Conservation (phyloP, 2,888 invertebrate genomes). For the Zele albiditarsus region DNA sequence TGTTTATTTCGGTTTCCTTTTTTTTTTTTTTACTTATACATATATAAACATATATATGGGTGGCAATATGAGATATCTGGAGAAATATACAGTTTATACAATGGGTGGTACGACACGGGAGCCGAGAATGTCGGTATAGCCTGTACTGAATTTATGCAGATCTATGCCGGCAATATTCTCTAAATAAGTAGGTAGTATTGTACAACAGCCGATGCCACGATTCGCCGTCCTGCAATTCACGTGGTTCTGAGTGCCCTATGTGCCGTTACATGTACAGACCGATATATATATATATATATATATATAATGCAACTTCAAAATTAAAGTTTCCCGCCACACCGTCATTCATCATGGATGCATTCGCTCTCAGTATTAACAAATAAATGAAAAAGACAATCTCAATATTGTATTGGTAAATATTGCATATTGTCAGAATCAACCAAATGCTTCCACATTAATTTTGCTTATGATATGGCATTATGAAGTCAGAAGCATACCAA, state of each 20-base stretch:
- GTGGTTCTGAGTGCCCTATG: conserved; percentile 17
- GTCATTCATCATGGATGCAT: no score
- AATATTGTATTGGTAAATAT: no score
- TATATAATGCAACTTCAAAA: no score
- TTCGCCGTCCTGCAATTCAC: conserved; percentile 55
- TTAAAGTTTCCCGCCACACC: no score
- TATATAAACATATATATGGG: not conserved
- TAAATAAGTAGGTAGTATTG: conserved; percentile 69
- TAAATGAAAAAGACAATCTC: no score
- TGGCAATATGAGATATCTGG: conserved; percentile 3
- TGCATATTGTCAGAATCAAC: no score
- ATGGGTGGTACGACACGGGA: conserved; percentile 56
- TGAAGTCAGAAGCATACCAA: no score
- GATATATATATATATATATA: conserved; percentile 12
- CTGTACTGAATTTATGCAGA: conserved; percentile 72
- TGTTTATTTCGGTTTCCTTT: conserved; percentile 1
- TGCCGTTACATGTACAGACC: conserved; percentile 15
- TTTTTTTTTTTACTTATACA: conserved; percentile 10
- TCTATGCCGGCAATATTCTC: conserved; percentile 72
- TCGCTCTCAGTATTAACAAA: no score
- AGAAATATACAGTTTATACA: conserved; percentile 59
- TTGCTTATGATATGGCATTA: no score
- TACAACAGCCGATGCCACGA: conserved; percentile 55
- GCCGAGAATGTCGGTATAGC: conserved; percentile 63
- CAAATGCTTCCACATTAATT: no score